phyloP scores from a whole-genome alignment of 2,113 vertebrate species.

The Noctilio leporinus region DNA sequence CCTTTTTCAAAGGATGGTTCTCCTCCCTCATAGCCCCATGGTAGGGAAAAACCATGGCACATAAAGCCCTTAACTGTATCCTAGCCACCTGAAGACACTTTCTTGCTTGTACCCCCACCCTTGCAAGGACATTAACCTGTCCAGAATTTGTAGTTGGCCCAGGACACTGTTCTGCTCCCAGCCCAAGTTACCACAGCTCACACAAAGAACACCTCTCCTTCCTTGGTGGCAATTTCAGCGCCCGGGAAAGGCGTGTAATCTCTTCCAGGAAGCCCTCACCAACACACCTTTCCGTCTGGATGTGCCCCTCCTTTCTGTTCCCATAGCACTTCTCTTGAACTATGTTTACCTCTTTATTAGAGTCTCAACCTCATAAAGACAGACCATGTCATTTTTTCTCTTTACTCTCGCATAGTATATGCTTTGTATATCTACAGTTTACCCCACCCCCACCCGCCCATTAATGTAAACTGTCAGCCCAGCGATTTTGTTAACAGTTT shows the following conservation, averaged over 20 bases:
- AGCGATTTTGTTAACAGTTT: neutral
- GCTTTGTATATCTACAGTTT: neutral
- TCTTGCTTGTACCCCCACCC: neutral
- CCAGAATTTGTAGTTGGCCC: neutral
- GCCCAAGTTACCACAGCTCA: neutral
- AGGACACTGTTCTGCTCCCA: neutral
- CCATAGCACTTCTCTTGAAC: neutral
- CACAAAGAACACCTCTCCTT: neutral
- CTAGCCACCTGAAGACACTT: neutral
- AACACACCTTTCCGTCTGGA: neutral
- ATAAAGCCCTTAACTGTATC: neutral
- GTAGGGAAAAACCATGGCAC: neutral
- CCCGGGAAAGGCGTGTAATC: neutral
- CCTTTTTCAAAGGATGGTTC: neutral
- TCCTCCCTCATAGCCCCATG: neutral
- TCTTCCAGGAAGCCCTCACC: neutral
- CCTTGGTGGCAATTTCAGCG: neutral
- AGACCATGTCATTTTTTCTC: neutral
- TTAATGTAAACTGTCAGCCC: neutral
- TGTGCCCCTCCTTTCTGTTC: neutral
- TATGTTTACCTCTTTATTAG: neutral
- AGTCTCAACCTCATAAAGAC: neutral
- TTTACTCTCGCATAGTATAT: neutral
- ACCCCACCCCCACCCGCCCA: neutral
- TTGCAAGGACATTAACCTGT: no score